Evolutionary conservation across 1,140 invertebrate species (phyloP), one percentile per base, ranked within the genome.

Genomic region (Bombus polaris): DNA sequence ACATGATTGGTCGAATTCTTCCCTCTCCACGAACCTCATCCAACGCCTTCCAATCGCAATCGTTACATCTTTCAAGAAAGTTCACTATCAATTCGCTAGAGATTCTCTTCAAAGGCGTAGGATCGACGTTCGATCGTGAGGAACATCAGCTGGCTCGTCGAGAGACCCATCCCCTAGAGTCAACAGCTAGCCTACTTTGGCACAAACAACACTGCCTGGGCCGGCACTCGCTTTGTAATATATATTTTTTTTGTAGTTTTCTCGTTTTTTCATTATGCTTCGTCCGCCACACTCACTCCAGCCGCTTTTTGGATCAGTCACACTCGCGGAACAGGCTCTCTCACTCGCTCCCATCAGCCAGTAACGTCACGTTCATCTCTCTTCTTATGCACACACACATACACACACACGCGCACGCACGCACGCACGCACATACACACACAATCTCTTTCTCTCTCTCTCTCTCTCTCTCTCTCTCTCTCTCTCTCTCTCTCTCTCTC

Each of bases 151-250:
- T 73, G 44, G 72, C 59, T 79, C 39, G 66, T 39, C 65, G 74
- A 84, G 83, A 88, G 57, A 87, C 6, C 53, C 84, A 68, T 79
- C 59, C 83, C 73, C 77, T 90, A 83, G 65, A 88, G 44, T 83
- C 82, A 92, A 89, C 79, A 83, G 88, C 82, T 92, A 94, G 91
- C 91, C 91, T 94, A 94, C 87, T 95, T 95, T 95, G 94, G 94
- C 94, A 95, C 94, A 95, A 93, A 92, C 90, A 92, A 89, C 91
- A 88, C 86, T 90, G 86, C 85, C 89, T 88, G 88, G 91, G 93
- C 94, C 94, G 94, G 94, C 94, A 95, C 94, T 95, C 94, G 94
- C 94, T 94, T 92, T 89, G 75, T 88, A 87, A 85, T 66, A 85
- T 81, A 85, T 74, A 85, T 85, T 74, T 85, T 85, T 85, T 81